Evolutionary conservation across 2,888 invertebrate species (phyloP), one percentile per base, ranked within the genome.

Genomic region (Drosophila nr. fundita): DNA sequence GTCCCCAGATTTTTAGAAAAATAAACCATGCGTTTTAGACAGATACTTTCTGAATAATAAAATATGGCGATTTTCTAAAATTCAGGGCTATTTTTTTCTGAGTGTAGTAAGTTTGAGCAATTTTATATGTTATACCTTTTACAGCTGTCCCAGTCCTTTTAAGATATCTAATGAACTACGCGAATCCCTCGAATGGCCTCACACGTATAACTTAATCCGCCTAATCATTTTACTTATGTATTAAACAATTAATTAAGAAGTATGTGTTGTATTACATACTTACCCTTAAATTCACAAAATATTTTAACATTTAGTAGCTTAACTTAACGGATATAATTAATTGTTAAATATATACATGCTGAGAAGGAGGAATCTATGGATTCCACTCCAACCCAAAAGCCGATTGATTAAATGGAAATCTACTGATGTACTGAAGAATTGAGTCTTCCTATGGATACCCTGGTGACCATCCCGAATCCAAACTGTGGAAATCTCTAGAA

Each of bases 111-210:
- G 57, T 58, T 60, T 49, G 48, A 53, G 55, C 50, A 52, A 70
- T 60, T 60, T 61, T 49, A 80, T 55, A 55, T 63, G 49, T 59
- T 60, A 40, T 61, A 52, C 67, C 40, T 68, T 49, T 70, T 77
- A 36, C 77, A 80, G 77, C 77, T 66, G 52, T 66, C 80, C 77
- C 80, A 63, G 76, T 80, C 66, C 62, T 50, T 57, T 70, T 76
- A 80, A 77, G 66, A 55, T 76, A 45, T 52, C 18, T 27, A 62
- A 55, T 52, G 50, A 67, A 73, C 79, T 76, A 55, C 68, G 60
- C 69, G 52, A 75, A 60, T 60, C 57, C 59, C 60, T 73, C 40
- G 40, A 79, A 79, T 80, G 62, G 76, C 65, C 60, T 66, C 62
- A 76, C 59, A 73, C 63, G 32, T 54, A 78, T 59, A 75, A 55